Evolutionary conservation across 2,888 invertebrate genomes (phyloP), one percentile per base, ranked within the genome.

Genomic region (Neoaliturus tenellus): DNA sequence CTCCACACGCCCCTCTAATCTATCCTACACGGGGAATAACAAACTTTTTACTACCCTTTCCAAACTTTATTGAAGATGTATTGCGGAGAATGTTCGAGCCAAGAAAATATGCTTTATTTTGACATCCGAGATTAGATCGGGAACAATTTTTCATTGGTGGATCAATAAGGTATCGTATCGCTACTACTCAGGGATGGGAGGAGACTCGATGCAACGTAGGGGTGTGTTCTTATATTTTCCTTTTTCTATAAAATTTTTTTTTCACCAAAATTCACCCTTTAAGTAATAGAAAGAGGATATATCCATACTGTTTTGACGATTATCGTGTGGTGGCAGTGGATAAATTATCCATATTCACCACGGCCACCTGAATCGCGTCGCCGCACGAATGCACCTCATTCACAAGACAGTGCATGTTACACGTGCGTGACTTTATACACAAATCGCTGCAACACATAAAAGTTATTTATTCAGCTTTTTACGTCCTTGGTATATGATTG

Each of bases 31-130:
- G 23, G 35, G 78, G 83, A 83, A 83, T 83, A 80, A 83, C 82
- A 84, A 84, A 84, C 84, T 84, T 84, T 84, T 84, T 84, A 84
- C 84, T 84, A 84, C 78, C 75, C 82, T 82, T 82, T 73, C 73
- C 73, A 73, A 82, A 82, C 73, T 82, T 82, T 82, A 82, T 82
- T 58, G 73, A 82, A 82, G 82, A 82, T 82, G 71, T 82, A 82
- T 82, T 73, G 73, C 75, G 48, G 35, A n/a, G 23, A 71, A 71
- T 39, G 71, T 39, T 35, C 2, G 35, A 39, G 35, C 39, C 71
- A 20, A 71, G 39, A 39, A 71, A 71, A 71, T 71, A 71, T 71
- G 71, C 71, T 71, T 20, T 71, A 71, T 71, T 71, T 71, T 71
- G 71, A 39, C 41, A 71, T 39, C 28, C 62, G 10, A 62, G 31